Base-by-base conservation (phyloP, 1,140 invertebrate genomes). In the Ips nitidus region DNA sequence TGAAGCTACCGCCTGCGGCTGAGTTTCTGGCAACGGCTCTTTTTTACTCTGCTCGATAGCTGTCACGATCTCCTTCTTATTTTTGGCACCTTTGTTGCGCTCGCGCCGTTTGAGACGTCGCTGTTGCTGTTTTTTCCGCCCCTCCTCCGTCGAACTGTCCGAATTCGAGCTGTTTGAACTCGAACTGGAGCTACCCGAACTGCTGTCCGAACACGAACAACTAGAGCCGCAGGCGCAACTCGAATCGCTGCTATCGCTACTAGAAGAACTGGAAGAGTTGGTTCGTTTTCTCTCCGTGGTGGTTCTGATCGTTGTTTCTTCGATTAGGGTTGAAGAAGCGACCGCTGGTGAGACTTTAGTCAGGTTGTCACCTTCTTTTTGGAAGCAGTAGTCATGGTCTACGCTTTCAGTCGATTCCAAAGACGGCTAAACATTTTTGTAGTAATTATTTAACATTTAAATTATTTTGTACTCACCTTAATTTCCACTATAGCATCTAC, bases 181-280 rank as follows among this genome's bases (percentile, higher is more conserved):
- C 73, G 86, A 88, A 52, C 83, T 84, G 4, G 84, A 86, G 71
- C 82, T 84, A 42, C 81, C 82, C 0, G 82, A 82, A 3, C 83
- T 85, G 74, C 82, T 83, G 6, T 88, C 88, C 55, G 86, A 89
- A 45, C 87, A 90, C 70, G 90, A 92, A 75, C 91, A 93, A 80
- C 92, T 90, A 2, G 87, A 87, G 3, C 90, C 90, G 77, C 91
- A 93, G 0, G 88, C 89, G 73, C 91, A 93, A 77, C 88, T 90
- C 65, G 86, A 87, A 2, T 90, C 90, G 73, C 85, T 88, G 69
- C 90, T 89, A 77, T 88, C 90, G 40, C 89, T 91, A 4, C 89
- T 90, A 69, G 88, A 89, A 72, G 86, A 90, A 1, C 87, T 87
- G 1, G 74, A 74, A 22, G 22, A 22, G 63, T 69, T 74, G 38